Conservation (phyloP, 2,113 vertebrate species). For the Seriola quinqueradiata region DNA sequence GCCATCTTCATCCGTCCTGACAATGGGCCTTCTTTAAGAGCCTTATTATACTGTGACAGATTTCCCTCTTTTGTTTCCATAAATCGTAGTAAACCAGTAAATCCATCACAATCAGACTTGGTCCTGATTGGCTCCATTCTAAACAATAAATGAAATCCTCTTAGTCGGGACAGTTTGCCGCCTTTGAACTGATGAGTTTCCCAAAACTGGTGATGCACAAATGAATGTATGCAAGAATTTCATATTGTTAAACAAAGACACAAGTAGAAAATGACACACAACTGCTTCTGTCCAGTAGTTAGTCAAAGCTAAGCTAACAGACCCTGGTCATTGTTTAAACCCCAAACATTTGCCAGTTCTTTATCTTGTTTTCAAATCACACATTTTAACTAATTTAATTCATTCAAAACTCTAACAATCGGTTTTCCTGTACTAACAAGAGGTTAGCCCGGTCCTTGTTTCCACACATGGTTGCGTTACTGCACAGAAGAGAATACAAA, state of each 20-base stretch:
- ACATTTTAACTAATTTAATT: not conserved
- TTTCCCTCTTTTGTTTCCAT: conserved; percentile 21
- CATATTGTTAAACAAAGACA: not conserved
- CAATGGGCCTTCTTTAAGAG: not conserved
- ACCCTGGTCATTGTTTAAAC: not conserved
- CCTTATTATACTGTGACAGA: conserved; percentile 11
- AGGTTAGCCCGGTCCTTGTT: not conserved
- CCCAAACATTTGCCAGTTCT: not conserved
- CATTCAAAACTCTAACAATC: not conserved
- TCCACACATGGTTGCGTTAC: not conserved
- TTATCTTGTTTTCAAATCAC: not conserved
- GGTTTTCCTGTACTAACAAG: too few relatives aligned
- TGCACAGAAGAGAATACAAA: not conserved
- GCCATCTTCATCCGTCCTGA: not conserved
- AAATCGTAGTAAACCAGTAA: conserved; percentile 24
- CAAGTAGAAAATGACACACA: not conserved
- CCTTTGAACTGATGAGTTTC: conserved; percentile 13
- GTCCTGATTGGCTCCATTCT: conserved; percentile 33
- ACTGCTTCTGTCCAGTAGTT: not conserved
- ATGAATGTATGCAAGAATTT: not conserved
- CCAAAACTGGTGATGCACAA: not conserved
- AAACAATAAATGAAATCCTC: conserved; percentile 54
- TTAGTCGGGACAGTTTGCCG: conserved; percentile 19
- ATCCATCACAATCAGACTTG: conserved; percentile 16
- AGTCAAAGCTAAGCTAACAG: not conserved